Evolutionary conservation across 2,888 invertebrate species (phyloP), one percentile per base, ranked within the genome.

Genomic region (Falcaria lacertinaria): DNA sequence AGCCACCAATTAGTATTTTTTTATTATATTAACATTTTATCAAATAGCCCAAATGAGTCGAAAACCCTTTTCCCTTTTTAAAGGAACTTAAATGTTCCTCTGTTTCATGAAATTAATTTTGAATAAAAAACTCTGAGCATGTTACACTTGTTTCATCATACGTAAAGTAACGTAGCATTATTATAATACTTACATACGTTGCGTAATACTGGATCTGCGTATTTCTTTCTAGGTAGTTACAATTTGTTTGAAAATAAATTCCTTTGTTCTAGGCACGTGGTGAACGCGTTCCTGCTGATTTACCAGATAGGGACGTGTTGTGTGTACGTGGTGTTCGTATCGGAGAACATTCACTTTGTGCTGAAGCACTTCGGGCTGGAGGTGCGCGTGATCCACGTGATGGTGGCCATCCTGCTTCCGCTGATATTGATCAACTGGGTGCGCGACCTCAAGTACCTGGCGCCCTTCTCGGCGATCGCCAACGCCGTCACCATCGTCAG

Each of bases 241-340:
- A 7, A 16, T 35, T 15, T 25, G 41, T 25, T 37, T 45, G 7
- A 3, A 11, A 28, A 7, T 11, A 11, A 28, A 28, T 28, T 11
- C 48, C 43, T 52, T 49, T 57, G 44, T 77, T 72, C 74, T 87
- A 95, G 95, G 44, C 92, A 93, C 53, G 78, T 94, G 5, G 93
- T 94, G 16, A 95, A 95, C 69, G 81, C 88, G 0, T 96, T 96
- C 66, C 88, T 96, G 2, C 74, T 98, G 52, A 90, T 97, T 42
- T 98, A 98, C 63, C 98, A 99, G 81, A 90, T 98, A 61, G 99
- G 99, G 37, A 96, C 97, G 39, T 98, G 98, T 76, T 98, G 98
- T 77, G 98, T 98, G 1, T 99, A 99, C 80, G 94, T 97, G 15
- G 96, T 98, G 0, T 99, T 98, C 77, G 96, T 98, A 39, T 93